Evolutionary conservation across 1,140 invertebrate genomes (phyloP), one percentile per base, ranked within the genome.

Genomic region (Aphidius gifuensis): DNA sequence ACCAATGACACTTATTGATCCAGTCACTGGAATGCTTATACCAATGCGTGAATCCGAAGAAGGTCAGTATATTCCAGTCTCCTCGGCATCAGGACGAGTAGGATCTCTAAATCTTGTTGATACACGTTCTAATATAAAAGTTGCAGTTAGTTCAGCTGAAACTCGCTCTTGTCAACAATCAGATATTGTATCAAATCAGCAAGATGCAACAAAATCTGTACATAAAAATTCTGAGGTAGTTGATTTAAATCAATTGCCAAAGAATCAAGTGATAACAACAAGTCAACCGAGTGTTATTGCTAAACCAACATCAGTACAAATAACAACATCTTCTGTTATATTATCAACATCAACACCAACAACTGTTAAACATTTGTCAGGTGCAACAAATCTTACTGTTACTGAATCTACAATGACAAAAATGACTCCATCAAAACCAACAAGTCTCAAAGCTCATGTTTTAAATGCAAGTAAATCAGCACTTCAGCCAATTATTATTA

Each of bases 1-100:
- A 67, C 85, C 86, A 2, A 86, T 83, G 69, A 84, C 81, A 9
- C 71, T 91, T 8, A 88, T 91, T 38, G 90, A 92, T 80, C 90
- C 90, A 1, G 88, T 90, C 0, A 92, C 89, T 2, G 91, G 90
- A 8, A 81, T 89, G 66, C 77, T 92, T 46, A 88, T 87, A 50
- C 87, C 85, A 1, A 87, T 89, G 83, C 79, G 86, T 66, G 87
- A 89, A 68, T 87, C 86, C 42, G 89, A 90, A 70, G 89, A 91
- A 69, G 88, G 87, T 16, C 85, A 85, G 56, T 89, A 89, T 69
- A 84, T 89, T 57, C 87, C 87, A 9, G 80, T 88, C 3, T 80
- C 84, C 0, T 74, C 77, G 5, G 64, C 69, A 6, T 63, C 68
- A 6, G 77, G 74, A 46, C 73, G 74, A 46, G 45, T 67, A 4